Percentiles rank a stretch among this genome's conserved stretches.
Evolutionary conservation across 2,888 invertebrate genomes (phyloP).

Genomic region (Mythimna vitellina): DNA sequence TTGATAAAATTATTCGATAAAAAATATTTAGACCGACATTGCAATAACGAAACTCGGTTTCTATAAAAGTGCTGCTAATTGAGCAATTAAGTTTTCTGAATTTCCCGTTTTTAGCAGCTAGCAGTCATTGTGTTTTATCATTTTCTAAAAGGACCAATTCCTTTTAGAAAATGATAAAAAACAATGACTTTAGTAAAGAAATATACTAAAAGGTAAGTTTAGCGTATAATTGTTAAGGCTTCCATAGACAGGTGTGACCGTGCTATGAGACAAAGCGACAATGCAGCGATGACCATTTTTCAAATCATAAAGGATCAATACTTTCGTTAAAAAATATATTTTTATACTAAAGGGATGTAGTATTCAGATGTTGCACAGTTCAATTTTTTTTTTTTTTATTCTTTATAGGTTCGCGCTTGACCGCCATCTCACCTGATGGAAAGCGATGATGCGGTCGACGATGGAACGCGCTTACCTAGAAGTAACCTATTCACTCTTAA

Average conservation of each 20-base stretch:
- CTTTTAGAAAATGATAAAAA: background rate
- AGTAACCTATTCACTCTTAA: too few relatives aligned
- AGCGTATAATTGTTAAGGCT: background rate
- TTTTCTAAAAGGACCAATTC: background rate
- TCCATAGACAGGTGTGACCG: background rate
- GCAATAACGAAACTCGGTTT: slow-evolving; percentile 13
- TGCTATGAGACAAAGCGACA: background rate
- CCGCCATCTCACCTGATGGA: too few relatives aligned
- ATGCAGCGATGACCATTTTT: background rate
- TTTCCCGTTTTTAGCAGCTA: background rate
- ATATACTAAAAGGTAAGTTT: too few relatives aligned
- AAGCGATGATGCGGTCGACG: too few relatives aligned
- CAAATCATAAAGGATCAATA: too few relatives aligned
- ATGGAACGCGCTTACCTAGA: too few relatives aligned
- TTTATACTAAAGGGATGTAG: background rate
- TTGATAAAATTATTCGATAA: slow-evolving; percentile 30
- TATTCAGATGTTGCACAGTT: background rate
- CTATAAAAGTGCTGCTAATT: slow-evolving; percentile 10
- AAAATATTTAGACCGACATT: slow-evolving; percentile 19
- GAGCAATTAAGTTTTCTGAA: slow-evolving; percentile 16
- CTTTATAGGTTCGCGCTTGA: too few relatives aligned
- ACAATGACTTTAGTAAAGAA: background rate
- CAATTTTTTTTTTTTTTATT: too few relatives aligned
- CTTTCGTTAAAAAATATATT: too few relatives aligned
- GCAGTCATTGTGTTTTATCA: background rate